A percentile compares a stretch with the other conserved stretches of the same genome.
Conservation (phyloP, 2,113 vertebrate genomes). For the Rutilus rutilus region DNA sequence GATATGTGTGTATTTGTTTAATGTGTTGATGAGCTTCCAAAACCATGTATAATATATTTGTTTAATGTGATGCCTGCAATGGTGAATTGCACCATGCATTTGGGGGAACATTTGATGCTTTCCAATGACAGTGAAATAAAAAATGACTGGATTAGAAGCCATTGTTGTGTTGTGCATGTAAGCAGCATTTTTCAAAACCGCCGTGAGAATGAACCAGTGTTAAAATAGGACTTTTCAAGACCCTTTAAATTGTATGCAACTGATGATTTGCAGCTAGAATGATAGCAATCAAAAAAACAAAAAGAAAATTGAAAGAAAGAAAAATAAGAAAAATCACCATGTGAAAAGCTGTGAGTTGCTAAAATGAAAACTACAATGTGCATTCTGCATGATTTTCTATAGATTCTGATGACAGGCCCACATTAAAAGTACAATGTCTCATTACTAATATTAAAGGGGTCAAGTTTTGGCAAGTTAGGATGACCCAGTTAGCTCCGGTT, state of each 20-base stretch:
- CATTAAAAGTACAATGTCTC: neutral
- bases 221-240: neutral
- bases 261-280: neutral
- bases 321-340: neutral
- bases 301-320: too few relatives aligned
- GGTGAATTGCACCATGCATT: neutral
- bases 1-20: neutral
- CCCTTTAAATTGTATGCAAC: neutral
- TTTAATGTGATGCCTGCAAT: neutral
- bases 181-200: neutral
- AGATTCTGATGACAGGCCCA: neutral
- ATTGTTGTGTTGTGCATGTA: neutral
- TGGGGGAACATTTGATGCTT: neutral
- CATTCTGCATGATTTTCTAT: slow-evolving; percentile 8
- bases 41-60: neutral
- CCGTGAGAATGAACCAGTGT: neutral
- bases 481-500: neutral
- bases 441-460: slow-evolving; percentile 9
- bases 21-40: neutral
- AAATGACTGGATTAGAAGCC: neutral
- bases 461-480: neutral
- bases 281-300: neutral
- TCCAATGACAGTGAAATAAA: neutral
- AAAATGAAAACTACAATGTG: neutral
- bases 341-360: neutral